Conservation (phyloP, 2,797 vertebrate genomes). For the Arrhamphus sclerolepis region DNA sequence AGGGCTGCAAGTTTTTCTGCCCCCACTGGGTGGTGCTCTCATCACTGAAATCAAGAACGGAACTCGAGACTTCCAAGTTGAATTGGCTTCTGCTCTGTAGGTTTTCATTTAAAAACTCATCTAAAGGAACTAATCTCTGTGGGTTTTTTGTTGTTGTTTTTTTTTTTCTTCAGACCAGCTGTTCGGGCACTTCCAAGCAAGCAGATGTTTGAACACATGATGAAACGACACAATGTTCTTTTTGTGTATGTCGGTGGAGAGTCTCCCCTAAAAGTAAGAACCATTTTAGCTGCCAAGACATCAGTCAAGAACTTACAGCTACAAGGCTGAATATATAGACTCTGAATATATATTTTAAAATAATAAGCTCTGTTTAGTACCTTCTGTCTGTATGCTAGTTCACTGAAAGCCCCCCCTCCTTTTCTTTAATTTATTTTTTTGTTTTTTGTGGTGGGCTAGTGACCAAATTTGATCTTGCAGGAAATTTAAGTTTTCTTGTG, state of each 20-base stretch:
- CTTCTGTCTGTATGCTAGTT: background rate
- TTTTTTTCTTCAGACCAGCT: slow-evolving; percentile 82
- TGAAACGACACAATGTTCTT: slow-evolving; percentile 90
- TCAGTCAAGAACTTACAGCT: background rate
- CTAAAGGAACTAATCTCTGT: background rate
- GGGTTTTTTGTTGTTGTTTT: no score
- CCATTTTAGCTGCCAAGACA: background rate
- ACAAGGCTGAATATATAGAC: background rate
- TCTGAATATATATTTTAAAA: background rate
- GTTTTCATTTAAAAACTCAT: slow-evolving; percentile 7
- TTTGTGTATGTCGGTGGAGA: slow-evolving; percentile 95
- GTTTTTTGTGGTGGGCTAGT: no score
- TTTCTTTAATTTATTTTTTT: no score
- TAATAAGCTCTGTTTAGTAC: background rate
- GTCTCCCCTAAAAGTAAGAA: slow-evolving; percentile 92
- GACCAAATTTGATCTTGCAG: no score
- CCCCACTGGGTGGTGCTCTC: slow-evolving; percentile 67
- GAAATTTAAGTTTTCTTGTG: no score
- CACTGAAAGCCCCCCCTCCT: slow-evolving; percentile 6
- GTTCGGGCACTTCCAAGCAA: slow-evolving; percentile 93
- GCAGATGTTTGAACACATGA: slow-evolving; percentile 95
- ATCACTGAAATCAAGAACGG: slow-evolving; percentile 17
- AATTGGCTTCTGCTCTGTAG: slow-evolving; percentile 1
- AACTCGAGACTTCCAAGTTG: background rate
- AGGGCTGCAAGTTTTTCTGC: slow-evolving; percentile 8